Evolutionary conservation across 2,113 vertebrate genomes (phyloP).

Genomic region (Dolichallabes microphthalmus): DNA sequence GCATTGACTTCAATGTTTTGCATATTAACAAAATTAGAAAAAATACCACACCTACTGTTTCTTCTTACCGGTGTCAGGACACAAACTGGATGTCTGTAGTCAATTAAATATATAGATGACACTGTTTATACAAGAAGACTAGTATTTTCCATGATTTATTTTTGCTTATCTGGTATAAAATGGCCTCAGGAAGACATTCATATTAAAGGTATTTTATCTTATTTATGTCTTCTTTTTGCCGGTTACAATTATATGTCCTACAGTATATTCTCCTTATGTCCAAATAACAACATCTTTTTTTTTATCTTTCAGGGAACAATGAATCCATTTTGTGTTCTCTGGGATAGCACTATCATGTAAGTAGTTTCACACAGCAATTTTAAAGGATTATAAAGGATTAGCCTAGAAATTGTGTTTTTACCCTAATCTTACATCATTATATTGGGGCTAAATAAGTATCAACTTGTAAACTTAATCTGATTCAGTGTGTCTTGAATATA

Average conservation of each 20-base stretch:
- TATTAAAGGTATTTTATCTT: background rate
- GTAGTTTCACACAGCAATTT: conserved; percentile 60
- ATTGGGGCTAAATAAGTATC: background rate
- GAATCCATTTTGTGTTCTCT: conserved; percentile 94
- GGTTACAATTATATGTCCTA: background rate
- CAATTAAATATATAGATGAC: background rate
- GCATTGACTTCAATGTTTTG: background rate
- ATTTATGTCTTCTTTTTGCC: background rate
- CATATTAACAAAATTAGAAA: conserved; percentile 59
- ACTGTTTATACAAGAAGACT: background rate
- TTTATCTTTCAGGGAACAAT: conserved; percentile 82
- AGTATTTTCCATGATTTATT: background rate
- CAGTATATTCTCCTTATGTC: background rate
- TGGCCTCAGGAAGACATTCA: background rate
- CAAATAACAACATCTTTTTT: conserved; percentile 40
- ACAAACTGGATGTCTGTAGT: background rate
- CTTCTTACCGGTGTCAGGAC: conserved; percentile 32
- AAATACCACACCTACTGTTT: conserved; percentile 59
- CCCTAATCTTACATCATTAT: background rate
- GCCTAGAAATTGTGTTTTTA: background rate
- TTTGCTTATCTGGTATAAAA: background rate
- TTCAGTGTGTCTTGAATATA: background rate
- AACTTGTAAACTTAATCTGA: background rate
- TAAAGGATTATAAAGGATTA: background rate
- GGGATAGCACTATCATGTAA: conserved; percentile 94